phyloP scores from a whole-genome alignment of 1,140 invertebrate genomes.

The Babylonia areolata region DNA sequence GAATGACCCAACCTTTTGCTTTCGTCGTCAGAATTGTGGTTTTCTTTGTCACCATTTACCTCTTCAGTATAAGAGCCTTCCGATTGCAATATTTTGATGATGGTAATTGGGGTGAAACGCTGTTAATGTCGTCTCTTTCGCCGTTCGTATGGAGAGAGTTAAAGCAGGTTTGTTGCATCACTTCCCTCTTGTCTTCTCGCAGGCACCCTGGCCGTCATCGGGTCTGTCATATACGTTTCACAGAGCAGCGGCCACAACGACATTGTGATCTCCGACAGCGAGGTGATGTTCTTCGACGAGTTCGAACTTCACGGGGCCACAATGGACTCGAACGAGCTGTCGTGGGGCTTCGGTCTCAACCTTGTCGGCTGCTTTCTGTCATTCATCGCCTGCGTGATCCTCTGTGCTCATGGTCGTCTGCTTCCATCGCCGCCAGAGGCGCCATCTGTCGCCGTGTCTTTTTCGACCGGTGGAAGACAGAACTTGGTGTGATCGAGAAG shows the following conservation, averaged over 20 bases:
- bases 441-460: background rate
- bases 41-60: too few relatives aligned
- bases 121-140: too few relatives aligned
- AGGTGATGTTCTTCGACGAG: background rate
- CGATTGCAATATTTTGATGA: too few relatives aligned
- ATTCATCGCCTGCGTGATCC: background rate
- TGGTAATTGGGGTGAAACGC: too few relatives aligned
- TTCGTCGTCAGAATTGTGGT: too few relatives aligned
- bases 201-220: background rate
- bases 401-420: background rate
- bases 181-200: too few relatives aligned
- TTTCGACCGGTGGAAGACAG: background rate
- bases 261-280: background rate
- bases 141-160: too few relatives aligned
- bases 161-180: too few relatives aligned
- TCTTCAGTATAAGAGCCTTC: too few relatives aligned
- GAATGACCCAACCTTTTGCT: too few relatives aligned
- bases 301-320: background rate
- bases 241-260: background rate
- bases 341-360: background rate
- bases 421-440: background rate
- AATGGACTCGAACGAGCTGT: conserved; percentile 3
- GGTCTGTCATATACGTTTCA: background rate
- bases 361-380: background rate
- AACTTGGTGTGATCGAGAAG: background rate